Percentiles rank a stretch among this genome's conserved stretches.
These are phyloP conservation scores for Boloria euphrosyne DNA, from an alignment of 2,888 invertebrate species.

Conservation along the genomic window DNA sequence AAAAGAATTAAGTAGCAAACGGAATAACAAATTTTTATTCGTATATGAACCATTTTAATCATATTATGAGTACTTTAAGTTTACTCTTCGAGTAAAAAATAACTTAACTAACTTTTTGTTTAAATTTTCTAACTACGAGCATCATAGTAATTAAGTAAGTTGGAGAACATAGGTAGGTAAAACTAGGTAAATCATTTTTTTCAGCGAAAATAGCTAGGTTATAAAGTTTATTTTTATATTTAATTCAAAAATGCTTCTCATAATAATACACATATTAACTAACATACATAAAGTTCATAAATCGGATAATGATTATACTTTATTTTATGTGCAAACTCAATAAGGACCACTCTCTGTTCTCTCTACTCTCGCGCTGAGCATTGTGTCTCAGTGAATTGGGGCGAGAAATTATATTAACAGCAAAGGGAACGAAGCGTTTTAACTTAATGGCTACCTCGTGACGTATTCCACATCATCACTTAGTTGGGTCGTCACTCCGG, in stretches of 20 bases:
- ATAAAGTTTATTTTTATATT: too few relatives aligned
- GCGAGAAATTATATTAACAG: constrained; percentile 48
- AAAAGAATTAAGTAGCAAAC: constrained; percentile 12
- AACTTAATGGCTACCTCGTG: constrained; percentile 44
- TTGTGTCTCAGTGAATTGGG: constrained; percentile 30
- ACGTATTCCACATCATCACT: constrained; percentile 44
- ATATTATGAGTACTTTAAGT: neutral
- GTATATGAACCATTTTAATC: neutral
- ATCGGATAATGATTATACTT: constrained; percentile 1
- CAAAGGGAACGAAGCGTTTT: constrained; percentile 45
- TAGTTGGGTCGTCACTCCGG: constrained; percentile 37
- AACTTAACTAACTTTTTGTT: too few relatives aligned
- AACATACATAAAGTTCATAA: constrained; percentile 10
- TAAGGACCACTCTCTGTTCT: constrained; percentile 11
- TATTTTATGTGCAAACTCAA: constrained; percentile 19
- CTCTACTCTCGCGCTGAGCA: constrained; percentile 17
- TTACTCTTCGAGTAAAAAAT: neutral
- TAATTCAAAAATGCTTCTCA: too few relatives aligned
- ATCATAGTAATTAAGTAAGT: too few relatives aligned
- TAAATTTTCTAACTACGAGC: too few relatives aligned
- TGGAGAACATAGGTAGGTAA: too few relatives aligned
- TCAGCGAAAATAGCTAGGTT: too few relatives aligned
- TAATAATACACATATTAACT: too few relatives aligned
- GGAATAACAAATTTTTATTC: constrained; percentile 12
- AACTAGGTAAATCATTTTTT: too few relatives aligned